Conservation (phyloP, 2,888 invertebrate genomes). For the Drosophila histrio region DNA sequence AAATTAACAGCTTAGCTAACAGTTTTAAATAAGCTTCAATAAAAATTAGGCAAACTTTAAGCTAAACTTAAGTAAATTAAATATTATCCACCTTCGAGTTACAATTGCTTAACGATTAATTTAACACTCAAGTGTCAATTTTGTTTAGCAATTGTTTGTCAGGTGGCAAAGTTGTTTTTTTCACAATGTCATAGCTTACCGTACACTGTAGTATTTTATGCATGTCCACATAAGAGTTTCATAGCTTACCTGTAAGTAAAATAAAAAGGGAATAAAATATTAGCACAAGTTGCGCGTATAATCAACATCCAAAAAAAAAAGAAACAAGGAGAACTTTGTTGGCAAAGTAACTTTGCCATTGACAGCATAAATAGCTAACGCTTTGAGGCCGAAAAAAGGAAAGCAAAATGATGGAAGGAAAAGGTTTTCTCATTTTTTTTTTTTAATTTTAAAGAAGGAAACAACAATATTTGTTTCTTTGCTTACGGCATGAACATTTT, state of each 20-base stretch:
- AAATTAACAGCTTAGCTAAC: no score
- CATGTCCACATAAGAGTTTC: background rate
- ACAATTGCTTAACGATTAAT: background rate
- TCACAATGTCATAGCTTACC: slow-evolving; percentile 8
- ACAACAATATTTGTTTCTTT: slow-evolving; percentile 16
- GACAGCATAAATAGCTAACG: slow-evolving; percentile 21
- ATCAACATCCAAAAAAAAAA: slow-evolving; percentile 9
- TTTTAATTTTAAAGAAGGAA: background rate
- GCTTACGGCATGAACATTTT: slow-evolving; percentile 16
- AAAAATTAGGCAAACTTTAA: background rate
- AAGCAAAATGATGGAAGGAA: background rate
- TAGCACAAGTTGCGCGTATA: slow-evolving; percentile 15
- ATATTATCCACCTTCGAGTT: background rate
- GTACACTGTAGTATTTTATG: background rate
- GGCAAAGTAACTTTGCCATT: slow-evolving; percentile 25
- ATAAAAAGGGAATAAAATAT: slow-evolving; percentile 16
- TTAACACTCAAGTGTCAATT: background rate
- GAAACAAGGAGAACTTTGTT: slow-evolving; percentile 9
- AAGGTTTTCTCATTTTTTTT: slow-evolving; percentile 17
- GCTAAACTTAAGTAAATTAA: background rate
- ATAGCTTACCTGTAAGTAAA: slow-evolving; percentile 27
- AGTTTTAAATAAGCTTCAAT: no score
- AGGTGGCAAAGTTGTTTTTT: slow-evolving; percentile 2
- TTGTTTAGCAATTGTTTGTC: background rate
- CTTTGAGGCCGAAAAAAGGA: background rate